Evolutionary conservation across 2,797 vertebrate species (phyloP), one percentile per base, ranked within the genome.

Genomic region (Molossus molossus): DNA sequence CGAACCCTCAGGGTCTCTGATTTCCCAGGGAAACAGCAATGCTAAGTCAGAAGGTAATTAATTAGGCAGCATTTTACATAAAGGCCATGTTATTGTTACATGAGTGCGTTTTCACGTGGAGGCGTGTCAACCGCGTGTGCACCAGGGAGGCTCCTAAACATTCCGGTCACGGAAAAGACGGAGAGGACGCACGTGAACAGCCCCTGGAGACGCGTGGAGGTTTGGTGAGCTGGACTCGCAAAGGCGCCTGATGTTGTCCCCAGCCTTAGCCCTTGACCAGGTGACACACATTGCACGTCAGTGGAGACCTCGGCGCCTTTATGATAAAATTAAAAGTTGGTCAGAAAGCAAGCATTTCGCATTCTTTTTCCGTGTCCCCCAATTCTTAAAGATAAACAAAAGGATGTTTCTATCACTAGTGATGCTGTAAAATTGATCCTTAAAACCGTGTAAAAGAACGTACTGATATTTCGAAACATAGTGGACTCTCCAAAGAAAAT

Each of bases 1-100:
- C 70, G 83, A 90, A 90, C 48, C 48, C 45, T 50, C 45, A 55
- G 65, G 60, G 87, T 89, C 93, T 85, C 79, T 29, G 53, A 85
- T 82, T 81, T 91, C 76, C 86, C 10, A 1, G 2, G 87, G 21
- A 20, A 20, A 64, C 40, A 64, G 58, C 80, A 53, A 23, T 81
- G 62, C 87, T 89, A 86, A 84, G 81, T 76, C 27, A 86, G 65
- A 77, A 86, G 64, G 89, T 70, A 94, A 94, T 96, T 70, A 94
- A 94, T 96, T 62, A 81, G 18, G 58, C 4, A 33, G 40, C 20
- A 23, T 89, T 91, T 64, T 75, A 79, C 15, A 58, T 64, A 90
- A 65, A 95, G 37, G 40, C 25, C 58, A n/a, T 3, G 4, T 37
- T 76, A 60, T 33, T 55, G 23, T 79, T 72, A 87, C n/a, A 10